phyloP scores from a whole-genome alignment of 2,797 vertebrate genomes.

The Enteromius afrohamiltoni region DNA sequence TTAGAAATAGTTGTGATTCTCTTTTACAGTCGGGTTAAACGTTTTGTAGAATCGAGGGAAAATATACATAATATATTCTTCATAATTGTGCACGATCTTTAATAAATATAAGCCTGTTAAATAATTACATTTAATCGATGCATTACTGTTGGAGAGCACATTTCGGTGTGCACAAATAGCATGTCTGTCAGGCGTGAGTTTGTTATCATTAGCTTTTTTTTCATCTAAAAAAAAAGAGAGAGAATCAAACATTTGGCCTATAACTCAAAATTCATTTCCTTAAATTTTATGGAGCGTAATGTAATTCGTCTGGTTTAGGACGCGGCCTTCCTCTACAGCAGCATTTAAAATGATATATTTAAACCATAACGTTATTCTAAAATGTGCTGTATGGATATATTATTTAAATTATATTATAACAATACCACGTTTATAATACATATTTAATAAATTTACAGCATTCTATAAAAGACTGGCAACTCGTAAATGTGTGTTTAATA shows the following conservation, averaged over 20 bases:
- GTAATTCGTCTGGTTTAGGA: background rate
- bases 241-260: slow-evolving; percentile 3
- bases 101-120: background rate
- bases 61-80: background rate
- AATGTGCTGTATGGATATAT: slow-evolving; percentile 2
- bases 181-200: background rate
- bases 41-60: background rate
- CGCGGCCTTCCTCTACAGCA: slow-evolving; percentile 1
- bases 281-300: slow-evolving; percentile 2
- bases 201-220: background rate
- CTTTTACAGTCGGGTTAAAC: background rate
- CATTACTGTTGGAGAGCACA: background rate
- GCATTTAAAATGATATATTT: background rate
- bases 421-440: background rate
- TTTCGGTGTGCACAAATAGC: background rate
- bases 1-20: background rate
- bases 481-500: background rate
- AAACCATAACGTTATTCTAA: background rate
- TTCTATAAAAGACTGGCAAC: background rate
- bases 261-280: slow-evolving; percentile 1
- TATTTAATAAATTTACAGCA: background rate
- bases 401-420: background rate
- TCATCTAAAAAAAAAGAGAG: background rate
- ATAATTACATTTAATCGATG: background rate
- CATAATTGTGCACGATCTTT: background rate